phyloP scores from a whole-genome alignment of 2,797 vertebrate genomes.

The Semotilus atromaculatus region DNA sequence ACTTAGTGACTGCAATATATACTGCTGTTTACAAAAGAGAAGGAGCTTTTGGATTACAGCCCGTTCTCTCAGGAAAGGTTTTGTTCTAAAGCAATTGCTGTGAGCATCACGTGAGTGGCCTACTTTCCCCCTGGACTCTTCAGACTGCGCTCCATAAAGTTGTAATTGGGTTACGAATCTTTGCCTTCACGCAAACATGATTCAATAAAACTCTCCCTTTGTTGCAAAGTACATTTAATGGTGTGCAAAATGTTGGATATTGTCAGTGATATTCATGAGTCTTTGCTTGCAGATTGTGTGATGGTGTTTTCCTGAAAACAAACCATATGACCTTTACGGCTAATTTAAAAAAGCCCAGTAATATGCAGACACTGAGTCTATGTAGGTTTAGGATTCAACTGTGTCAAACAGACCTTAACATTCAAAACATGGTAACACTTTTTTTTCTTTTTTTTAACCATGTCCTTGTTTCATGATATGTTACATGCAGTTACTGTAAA shows the following conservation, averaged over 20 bases:
- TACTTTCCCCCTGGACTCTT: slow-evolving; percentile 9
- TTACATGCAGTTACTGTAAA: neutral
- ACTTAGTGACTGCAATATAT: slow-evolving; percentile 29
- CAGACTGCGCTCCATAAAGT: slow-evolving; percentile 15
- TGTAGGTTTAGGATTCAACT: neutral
- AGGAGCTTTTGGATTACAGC: slow-evolving; percentile 7
- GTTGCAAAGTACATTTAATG: slow-evolving; percentile 3
- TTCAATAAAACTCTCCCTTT: neutral
- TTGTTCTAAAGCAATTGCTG: slow-evolving; percentile 30
- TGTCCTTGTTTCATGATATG: neutral
- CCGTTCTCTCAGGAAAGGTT: slow-evolving; percentile 37
- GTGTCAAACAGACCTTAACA: neutral
- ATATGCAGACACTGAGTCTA: neutral
- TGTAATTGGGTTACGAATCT: neutral
- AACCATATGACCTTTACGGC: neutral
- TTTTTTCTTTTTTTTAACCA: too few species aligned
- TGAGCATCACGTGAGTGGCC: slow-evolving; percentile 8
- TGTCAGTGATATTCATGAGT: neutral
- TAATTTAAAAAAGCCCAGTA: neutral
- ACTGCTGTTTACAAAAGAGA: slow-evolving; percentile 35
- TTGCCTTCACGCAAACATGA: neutral
- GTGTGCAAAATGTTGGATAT: neutral
- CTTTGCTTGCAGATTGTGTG: neutral
- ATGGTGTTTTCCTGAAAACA: neutral
- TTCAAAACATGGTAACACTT: neutral